Evolutionary conservation across 2,888 invertebrate species (phyloP).

Genomic region (Polydrusus tereticollis): DNA sequence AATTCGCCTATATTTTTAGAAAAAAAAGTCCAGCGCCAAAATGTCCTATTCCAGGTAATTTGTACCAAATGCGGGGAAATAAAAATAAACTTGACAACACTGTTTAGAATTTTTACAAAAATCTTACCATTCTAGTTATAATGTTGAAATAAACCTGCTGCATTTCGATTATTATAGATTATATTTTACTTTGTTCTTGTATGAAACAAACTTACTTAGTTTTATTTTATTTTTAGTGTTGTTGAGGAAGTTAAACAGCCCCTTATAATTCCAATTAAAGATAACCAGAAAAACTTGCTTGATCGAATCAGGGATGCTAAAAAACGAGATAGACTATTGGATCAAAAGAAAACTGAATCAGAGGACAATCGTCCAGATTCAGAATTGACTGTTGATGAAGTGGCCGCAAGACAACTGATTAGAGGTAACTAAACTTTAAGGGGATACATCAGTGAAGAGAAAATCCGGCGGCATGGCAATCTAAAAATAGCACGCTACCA

Average conservation of each 20-base stretch:
- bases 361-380: conserved; percentile 59
- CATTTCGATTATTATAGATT: no score
- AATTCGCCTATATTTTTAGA: no score
- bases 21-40: no score
- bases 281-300: conserved; percentile 67
- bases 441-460: no score
- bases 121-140: no score
- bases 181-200: no score
- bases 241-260: conserved; percentile 69
- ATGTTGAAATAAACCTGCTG: no score
- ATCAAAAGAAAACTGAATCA: conserved; percentile 48
- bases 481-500: no score
- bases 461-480: no score
- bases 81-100: no score
- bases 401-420: conserved; percentile 81
- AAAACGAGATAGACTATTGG: conserved; percentile 45
- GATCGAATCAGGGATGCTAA: conserved; percentile 71
- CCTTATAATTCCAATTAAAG: conserved; percentile 77
- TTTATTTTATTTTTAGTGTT: conserved; percentile 64
- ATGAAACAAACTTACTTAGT: neutral
- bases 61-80: no score
- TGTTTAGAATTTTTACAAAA: neutral
- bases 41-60: no score
- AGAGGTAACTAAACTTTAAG: conserved; percentile 65
- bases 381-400: conserved; percentile 74